A percentile compares a stretch with the other conserved stretches of the same genome.
phyloP scores from a whole-genome alignment of 92 coral and sea anemone species.

The Parazoanthus darwini region DNA sequence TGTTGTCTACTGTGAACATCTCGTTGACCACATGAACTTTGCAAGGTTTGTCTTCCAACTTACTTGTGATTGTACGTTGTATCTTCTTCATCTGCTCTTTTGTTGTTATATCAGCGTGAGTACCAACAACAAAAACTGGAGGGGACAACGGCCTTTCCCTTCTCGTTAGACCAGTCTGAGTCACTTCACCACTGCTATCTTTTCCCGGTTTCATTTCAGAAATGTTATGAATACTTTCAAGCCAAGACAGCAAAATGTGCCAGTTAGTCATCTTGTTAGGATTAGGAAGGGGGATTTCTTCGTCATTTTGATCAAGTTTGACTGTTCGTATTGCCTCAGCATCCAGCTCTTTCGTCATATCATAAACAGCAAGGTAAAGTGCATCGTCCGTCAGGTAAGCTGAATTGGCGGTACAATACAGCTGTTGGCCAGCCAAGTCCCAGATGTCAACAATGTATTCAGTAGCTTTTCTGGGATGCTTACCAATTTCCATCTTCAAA shows the following conservation, averaged over 20 bases:
- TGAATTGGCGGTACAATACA: background rate
- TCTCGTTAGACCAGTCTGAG: background rate
- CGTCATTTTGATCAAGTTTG: background rate
- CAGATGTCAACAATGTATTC: background rate
- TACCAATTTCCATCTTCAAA: background rate
- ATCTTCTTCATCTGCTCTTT: background rate
- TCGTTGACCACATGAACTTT: background rate
- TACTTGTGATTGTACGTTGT: background rate
- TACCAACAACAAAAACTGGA: background rate
- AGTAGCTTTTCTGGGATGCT: background rate
- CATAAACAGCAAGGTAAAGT: background rate
- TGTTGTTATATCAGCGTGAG: background rate
- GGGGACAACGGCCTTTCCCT: background rate
- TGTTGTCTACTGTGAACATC: constrained; percentile 3
- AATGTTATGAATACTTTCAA: background rate
- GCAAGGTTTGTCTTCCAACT: background rate
- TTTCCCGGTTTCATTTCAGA: background rate
- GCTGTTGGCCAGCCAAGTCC: constrained; percentile 6
- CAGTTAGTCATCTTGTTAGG: background rate
- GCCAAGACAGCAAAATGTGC: background rate
- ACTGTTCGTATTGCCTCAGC: background rate
- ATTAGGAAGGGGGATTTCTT: background rate
- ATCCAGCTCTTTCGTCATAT: background rate
- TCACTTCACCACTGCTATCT: background rate
- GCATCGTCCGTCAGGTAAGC: background rate